Percentiles rank a stretch among this genome's conserved stretches.
Evolutionary conservation across 2,888 invertebrate genomes (phyloP).

Genomic region (Eupithecia centaureata): DNA sequence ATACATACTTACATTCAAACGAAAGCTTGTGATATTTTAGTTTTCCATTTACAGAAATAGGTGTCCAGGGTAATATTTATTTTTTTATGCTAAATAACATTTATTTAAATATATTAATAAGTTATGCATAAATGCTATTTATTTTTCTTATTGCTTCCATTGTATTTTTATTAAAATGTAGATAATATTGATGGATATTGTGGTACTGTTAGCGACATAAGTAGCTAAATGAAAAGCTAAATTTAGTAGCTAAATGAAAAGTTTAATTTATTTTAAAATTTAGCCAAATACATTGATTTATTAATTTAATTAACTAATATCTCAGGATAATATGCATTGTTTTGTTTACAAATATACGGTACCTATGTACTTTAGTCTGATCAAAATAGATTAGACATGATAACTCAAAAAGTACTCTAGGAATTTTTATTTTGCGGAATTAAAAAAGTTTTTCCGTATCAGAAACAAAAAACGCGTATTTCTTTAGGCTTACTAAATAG

Average conservation of each 20-base stretch:
- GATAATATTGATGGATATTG: conserved; percentile 5
- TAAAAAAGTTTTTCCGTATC: not conserved
- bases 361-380: not conserved
- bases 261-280: no score
- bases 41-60: conserved; percentile 6
- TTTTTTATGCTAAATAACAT: not conserved
- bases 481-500: not conserved
- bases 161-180: conserved; percentile 19
- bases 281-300: not conserved
- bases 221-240: not conserved
- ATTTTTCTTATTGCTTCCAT: conserved; percentile 26
- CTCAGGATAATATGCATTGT: not conserved
- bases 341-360: not conserved
- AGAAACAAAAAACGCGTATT: not conserved
- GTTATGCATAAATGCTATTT: conserved; percentile 16
- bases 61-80: conserved; percentile 3
- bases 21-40: conserved; percentile 1
- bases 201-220: conserved; percentile 12
- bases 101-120: conserved; percentile 7
- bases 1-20: not conserved
- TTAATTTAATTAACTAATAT: no score
- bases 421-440: not conserved
- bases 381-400: not conserved
- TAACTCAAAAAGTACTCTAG: no score
- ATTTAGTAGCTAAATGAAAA: not conserved